Conservation (phyloP, 2,888 invertebrate species). For the Agonum fuliginosum region DNA sequence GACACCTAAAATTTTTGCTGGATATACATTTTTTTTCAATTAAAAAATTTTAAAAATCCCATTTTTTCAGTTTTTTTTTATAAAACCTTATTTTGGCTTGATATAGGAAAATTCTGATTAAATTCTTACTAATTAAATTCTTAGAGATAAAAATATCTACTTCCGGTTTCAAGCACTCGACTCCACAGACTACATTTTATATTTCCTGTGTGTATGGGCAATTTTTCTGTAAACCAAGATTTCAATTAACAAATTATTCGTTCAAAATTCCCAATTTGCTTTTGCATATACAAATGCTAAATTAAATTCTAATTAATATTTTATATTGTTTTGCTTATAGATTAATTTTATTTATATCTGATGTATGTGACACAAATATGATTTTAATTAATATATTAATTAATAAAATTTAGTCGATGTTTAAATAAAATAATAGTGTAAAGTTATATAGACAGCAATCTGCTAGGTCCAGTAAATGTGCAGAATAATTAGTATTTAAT, state of each 20-base stretch:
- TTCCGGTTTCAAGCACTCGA: too few relatives aligned
- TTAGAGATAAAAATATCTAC: too few relatives aligned
- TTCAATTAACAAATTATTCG: slow-evolving; percentile 31
- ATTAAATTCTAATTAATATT: slow-evolving; percentile 45
- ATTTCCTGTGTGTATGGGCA: background rate
- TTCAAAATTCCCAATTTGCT: slow-evolving; percentile 5
- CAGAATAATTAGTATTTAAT: slow-evolving; percentile 48
- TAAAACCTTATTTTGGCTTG: too few relatives aligned
- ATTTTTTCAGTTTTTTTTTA: too few relatives aligned
- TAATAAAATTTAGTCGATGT: slow-evolving; percentile 32
- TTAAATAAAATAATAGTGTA: slow-evolving; percentile 30
- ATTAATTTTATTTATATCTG: slow-evolving; percentile 32
- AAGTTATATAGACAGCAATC: background rate
- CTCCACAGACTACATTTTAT: slow-evolving; percentile 10
- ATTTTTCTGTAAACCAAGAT: background rate
- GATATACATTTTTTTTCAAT: too few relatives aligned
- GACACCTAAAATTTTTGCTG: too few relatives aligned
- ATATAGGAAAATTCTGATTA: too few relatives aligned
- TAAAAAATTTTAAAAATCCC: too few relatives aligned
- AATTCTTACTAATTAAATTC: too few relatives aligned
- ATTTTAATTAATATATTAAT: slow-evolving; percentile 46
- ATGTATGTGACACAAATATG: slow-evolving; percentile 20
- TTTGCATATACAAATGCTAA: slow-evolving; percentile 33
- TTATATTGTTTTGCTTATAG: slow-evolving; percentile 24
- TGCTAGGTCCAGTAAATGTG: background rate